Conservation (phyloP, 2,113 vertebrate genomes). For the Crotalus tigris region DNA sequence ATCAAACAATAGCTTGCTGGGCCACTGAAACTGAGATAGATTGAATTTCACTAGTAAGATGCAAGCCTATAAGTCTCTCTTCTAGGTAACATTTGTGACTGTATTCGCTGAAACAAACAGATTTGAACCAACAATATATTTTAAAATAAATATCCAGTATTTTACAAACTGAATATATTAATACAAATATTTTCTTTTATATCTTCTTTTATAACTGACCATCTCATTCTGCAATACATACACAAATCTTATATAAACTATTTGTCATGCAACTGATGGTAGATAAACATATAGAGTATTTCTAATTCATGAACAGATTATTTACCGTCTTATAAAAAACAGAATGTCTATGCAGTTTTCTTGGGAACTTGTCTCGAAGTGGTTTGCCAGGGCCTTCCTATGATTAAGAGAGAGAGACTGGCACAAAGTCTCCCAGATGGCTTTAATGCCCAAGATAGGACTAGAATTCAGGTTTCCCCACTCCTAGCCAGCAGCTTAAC, state of each 20-base stretch:
- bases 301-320: background rate
- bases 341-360: background rate
- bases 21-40: background rate
- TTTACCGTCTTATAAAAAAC: no score
- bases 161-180: background rate
- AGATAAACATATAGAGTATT: background rate
- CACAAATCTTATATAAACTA: background rate
- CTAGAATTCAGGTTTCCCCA: no score
- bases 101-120: background rate
- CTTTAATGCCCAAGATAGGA: no score
- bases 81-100: background rate
- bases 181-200: background rate
- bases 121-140: background rate
- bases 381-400: no score
- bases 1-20: background rate
- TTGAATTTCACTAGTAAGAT: background rate
- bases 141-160: background rate
- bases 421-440: no score
- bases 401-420: no score
- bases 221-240: background rate
- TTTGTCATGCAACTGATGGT: no score
- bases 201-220: background rate
- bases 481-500: no score
- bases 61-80: background rate
- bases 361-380: background rate